Evolutionary conservation across 2,888 invertebrate species (phyloP).

Genomic region (Scrobipalpa atriplicella): DNA sequence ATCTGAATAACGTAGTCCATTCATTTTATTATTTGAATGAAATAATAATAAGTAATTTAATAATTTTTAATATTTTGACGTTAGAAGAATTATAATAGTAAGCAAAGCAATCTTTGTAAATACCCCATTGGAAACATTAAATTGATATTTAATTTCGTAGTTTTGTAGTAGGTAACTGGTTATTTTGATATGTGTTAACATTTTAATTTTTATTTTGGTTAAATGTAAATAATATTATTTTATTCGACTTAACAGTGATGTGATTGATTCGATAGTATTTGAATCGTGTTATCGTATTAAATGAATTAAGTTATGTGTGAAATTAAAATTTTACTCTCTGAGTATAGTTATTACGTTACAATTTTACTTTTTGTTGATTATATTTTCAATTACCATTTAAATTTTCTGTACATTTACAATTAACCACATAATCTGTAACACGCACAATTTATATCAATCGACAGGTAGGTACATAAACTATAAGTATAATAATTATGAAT

Average conservation of each 20-base stretch:
- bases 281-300: conserved; percentile 36
- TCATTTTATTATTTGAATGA: background rate
- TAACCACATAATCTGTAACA: background rate
- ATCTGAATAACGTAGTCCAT: background rate
- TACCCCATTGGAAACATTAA: conserved; percentile 31
- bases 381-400: background rate
- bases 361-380: background rate
- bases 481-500: background rate
- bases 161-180: conserved; percentile 34
- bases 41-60: conserved; percentile 26
- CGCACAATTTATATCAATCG: conserved; percentile 38
- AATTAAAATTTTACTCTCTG: background rate
- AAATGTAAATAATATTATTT: conserved; percentile 17
- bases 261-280: conserved; percentile 62
- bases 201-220: conserved; percentile 5
- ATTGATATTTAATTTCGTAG: conserved; percentile 21
- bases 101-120: conserved; percentile 33
- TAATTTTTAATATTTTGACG: conserved; percentile 25
- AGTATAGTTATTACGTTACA: background rate
- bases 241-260: conserved; percentile 45
- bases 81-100: conserved; percentile 29
- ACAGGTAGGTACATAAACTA: background rate
- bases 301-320: background rate
- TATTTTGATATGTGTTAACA: conserved; percentile 29
- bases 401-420: background rate